Evolutionary conservation across 2,113 vertebrate species (phyloP).

Genomic region (Rafetus swinhoei): DNA sequence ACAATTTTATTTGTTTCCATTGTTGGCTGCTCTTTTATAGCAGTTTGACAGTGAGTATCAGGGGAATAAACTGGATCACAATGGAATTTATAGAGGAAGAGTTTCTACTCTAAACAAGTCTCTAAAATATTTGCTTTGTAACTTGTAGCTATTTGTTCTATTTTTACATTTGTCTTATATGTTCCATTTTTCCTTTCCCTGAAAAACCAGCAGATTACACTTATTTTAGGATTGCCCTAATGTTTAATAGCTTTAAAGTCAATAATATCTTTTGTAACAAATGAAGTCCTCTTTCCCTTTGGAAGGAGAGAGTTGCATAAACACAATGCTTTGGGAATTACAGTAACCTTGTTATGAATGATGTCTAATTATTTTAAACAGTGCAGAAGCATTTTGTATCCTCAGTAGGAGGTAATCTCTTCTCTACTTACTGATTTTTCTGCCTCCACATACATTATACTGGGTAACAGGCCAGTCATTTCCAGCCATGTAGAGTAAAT

Average conservation of each 20-base stretch:
- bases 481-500: background rate
- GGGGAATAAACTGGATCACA: background rate
- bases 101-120: background rate
- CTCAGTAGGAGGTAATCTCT: background rate
- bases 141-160: background rate
- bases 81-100: background rate
- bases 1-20: accelerated
- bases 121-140: background rate
- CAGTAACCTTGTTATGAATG: background rate
- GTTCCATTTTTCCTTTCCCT: background rate
- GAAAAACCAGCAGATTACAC: background rate
- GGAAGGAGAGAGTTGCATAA: background rate
- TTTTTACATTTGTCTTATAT: background rate
- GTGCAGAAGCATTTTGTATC: background rate
- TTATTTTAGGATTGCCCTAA: background rate
- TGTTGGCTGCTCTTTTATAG: background rate
- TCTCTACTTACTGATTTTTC: background rate
- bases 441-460: background rate
- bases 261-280: background rate
- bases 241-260: background rate
- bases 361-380: background rate
- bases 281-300: background rate
- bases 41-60: background rate
- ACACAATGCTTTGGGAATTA: background rate
- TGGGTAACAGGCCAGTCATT: background rate